These are phyloP conservation scores for Brachyalestes nurse DNA, from an alignment of 2,797 vertebrate genomes.

Conservation along the genomic window DNA sequence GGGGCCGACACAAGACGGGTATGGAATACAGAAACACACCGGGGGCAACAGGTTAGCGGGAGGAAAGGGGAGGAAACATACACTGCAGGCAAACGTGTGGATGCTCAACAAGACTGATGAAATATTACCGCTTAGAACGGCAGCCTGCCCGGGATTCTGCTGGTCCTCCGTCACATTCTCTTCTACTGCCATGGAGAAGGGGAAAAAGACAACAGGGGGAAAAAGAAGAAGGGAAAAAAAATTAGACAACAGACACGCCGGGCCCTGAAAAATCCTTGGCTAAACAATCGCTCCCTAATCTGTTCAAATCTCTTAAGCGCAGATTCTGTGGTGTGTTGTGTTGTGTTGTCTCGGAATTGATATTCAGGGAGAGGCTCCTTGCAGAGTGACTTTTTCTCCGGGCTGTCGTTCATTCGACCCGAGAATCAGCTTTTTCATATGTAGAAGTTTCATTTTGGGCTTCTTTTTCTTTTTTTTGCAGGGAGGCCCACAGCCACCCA, in stretches of 20 bases:
- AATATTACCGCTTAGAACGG: conserved; percentile 85
- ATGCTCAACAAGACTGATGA: conserved; percentile 77
- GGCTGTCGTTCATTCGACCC: conserved; percentile 74
- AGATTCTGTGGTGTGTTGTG: conserved; percentile 20
- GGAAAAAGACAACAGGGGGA: conserved; percentile 62
- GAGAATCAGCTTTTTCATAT: conserved; percentile 75
- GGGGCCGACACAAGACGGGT: too few species aligned
- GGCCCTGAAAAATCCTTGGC: conserved; percentile 44
- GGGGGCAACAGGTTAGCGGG: background rate
- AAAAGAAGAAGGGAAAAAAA: conserved; percentile 76
- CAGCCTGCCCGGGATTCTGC: conserved; percentile 85
- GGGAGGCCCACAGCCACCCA: conserved; percentile 74
- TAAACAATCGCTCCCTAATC: conserved; percentile 48
- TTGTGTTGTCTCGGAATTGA: conserved; percentile 70
- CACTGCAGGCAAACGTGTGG: conserved; percentile 64
- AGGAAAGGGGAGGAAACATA: conserved; percentile 9
- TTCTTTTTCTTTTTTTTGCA: conserved; percentile 62
- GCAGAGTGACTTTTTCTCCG: conserved; percentile 74
- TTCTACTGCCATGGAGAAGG: conserved; percentile 85
- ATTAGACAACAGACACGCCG: conserved; percentile 64
- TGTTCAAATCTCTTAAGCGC: conserved; percentile 45
- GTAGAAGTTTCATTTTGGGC: conserved; percentile 64
- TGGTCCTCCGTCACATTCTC: conserved; percentile 88
- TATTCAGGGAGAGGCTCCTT: conserved; percentile 72
- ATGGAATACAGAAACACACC: background rate